Base-by-base conservation (phyloP, 30 jellyfish, hydroid and myxozoan genomes). In the Aurelia sp. region DNA sequence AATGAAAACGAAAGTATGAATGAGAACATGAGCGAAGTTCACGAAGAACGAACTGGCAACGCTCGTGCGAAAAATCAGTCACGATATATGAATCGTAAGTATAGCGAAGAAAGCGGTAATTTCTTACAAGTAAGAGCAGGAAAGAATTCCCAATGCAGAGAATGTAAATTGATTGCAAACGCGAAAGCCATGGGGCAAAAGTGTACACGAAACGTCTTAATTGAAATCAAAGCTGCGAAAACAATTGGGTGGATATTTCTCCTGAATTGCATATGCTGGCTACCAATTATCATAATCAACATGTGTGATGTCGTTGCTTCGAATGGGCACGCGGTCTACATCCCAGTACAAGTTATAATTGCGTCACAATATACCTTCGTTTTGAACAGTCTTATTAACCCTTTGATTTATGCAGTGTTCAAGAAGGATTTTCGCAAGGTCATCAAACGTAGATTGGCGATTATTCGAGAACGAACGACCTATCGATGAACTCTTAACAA, bases 391-490 rank as follows among this genome's bases (percentile, higher is more conserved):
- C 18, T 70, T 13, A 64, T 89, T 11, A 89, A 77, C 37, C 97
- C 97, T 22, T 89, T 77, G 22, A 80, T 89, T 47, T 89, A 89
- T 44, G 97, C 97, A 18, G 23, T 89, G 48, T 89, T 87, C 87
- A 89, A 89, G 53, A 73, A 33, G 74, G 97, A 89, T 61, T 89
- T 89, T 66, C 73, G 90, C 71, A 81, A 66, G 64, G 97, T 85
- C 22, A 85, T 85, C 55, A 27, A 64, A 44, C 75, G 84, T 52
- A 60, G 86, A 62, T 22, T 85, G 71, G 55, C 55, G 3, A 44
- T 44, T 44, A 44, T 44, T 11, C 19, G 13, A 21, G 12, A n/a
- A 27, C 55, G 15, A 44, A 44, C 55, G 55, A 44, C 55, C 55
- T 44, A 44, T 44, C 55, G 68, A 18, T 72, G 19, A 33, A 8